Evolutionary conservation across 2,888 invertebrate genomes (phyloP).

Genomic region (Shargacucullia verbasci): DNA sequence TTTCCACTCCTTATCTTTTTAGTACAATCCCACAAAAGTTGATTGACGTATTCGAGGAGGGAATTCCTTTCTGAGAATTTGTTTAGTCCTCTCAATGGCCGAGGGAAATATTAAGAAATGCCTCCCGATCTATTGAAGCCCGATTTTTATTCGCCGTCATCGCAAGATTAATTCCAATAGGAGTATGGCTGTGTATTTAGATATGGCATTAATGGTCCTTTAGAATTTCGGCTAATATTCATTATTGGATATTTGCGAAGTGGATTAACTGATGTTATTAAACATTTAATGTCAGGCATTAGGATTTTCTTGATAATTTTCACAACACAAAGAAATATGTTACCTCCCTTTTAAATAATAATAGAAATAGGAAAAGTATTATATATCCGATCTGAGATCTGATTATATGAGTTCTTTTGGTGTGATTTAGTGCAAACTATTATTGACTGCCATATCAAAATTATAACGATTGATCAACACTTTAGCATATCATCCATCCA

Average conservation of each 20-base stretch:
- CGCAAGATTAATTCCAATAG: slow-evolving; percentile 63
- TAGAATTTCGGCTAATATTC: slow-evolving; percentile 55
- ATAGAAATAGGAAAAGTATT: no score
- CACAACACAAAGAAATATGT: no score
- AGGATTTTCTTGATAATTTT: slow-evolving; percentile 40
- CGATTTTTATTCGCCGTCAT: slow-evolving; percentile 65
- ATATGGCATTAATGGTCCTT: slow-evolving; percentile 51
- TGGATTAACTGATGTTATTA: slow-evolving; percentile 48
- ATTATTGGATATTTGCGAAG: slow-evolving; percentile 51
- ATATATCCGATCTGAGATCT: no score
- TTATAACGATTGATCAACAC: no score
- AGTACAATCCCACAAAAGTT: slow-evolving; percentile 78
- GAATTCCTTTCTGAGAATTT: slow-evolving; percentile 79
- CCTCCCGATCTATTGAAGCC: slow-evolving; percentile 65
- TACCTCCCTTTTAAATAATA: no score
- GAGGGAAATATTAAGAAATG: slow-evolving; percentile 75
- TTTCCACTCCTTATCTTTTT: slow-evolving; percentile 68
- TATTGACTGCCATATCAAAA: no score
- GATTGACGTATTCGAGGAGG: slow-evolving; percentile 79
- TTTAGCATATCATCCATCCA: no score
- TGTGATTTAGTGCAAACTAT: no score
- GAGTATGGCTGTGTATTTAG: slow-evolving; percentile 54
- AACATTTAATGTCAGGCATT: slow-evolving; percentile 36
- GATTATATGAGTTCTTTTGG: no score
- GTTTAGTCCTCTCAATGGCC: slow-evolving; percentile 76